These are phyloP conservation scores for Xerus rutilus DNA, from an alignment of 2,797 vertebrate species.

Conservation along the genomic window DNA sequence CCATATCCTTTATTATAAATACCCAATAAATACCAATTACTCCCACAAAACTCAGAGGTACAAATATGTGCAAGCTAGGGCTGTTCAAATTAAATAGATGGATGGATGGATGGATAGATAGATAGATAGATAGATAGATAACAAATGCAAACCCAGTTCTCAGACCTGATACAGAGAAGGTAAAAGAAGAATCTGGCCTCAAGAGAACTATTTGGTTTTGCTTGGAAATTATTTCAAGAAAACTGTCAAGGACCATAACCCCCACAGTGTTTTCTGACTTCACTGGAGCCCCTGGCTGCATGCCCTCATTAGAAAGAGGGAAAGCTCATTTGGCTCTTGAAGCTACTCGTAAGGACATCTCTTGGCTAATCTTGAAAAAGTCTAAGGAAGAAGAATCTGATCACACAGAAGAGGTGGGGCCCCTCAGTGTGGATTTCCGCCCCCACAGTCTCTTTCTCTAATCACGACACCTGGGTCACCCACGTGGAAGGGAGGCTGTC, in stretches of 20 bases:
- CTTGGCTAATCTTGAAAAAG: slow-evolving; percentile 66
- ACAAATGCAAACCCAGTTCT: slow-evolving; percentile 25
- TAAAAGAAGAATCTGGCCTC: background rate
- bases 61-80: background rate
- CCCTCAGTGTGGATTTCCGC: background rate
- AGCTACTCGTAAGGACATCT: background rate
- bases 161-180: background rate
- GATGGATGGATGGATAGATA: no score
- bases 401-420: background rate
- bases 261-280: slow-evolving; percentile 27
- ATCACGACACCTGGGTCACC: background rate
- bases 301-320: background rate
- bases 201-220: background rate
- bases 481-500: background rate
- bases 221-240: slow-evolving; percentile 26
- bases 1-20: background rate
- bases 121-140: no score
- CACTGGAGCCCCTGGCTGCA: slow-evolving; percentile 21
- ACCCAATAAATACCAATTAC: background rate
- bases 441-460: background rate
- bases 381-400: slow-evolving; percentile 71
- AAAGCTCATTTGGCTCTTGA: slow-evolving; percentile 14
- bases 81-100: background rate
- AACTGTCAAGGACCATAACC: background rate
- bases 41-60: background rate